phyloP scores from a whole-genome alignment of 2,888 invertebrate species.

The Tanaodytes sp. region DNA sequence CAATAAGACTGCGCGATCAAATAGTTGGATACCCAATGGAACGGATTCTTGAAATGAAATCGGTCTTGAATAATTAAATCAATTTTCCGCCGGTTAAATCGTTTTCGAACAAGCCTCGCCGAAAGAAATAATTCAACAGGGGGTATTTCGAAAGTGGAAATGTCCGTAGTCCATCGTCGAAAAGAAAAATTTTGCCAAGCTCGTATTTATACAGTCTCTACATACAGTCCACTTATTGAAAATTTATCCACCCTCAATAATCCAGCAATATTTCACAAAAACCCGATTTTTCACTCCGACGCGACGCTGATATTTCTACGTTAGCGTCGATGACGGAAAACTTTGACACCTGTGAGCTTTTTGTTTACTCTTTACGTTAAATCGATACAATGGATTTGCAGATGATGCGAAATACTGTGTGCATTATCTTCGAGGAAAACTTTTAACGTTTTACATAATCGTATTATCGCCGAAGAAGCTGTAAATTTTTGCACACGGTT shows the following conservation, averaged over 20 bases:
- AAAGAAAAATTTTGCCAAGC: constrained; percentile 26
- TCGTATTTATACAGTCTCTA: constrained; percentile 38
- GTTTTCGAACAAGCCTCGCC: not conserved
- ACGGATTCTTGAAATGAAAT: not conserved
- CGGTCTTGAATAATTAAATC: not conserved
- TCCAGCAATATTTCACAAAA: constrained; percentile 41
- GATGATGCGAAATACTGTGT: constrained; percentile 28
- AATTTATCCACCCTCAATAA: constrained; percentile 43
- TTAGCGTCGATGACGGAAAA: constrained; percentile 35
- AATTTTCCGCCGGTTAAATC: not conserved
- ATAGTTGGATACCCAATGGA: too few relatives aligned
- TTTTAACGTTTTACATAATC: constrained; percentile 31
- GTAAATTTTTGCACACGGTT: too few relatives aligned
- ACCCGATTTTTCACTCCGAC: constrained; percentile 42
- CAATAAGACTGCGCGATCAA: too few relatives aligned
- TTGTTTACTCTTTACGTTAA: constrained; percentile 35
- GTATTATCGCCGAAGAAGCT: constrained; percentile 6
- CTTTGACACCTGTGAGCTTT: constrained; percentile 39
- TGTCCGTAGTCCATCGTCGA: constrained; percentile 1
- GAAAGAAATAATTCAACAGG: constrained; percentile 1
- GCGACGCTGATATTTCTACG: constrained; percentile 32
- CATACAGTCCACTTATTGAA: constrained; percentile 42
- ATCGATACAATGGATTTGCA: constrained; percentile 44
- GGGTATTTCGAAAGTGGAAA: not conserved
- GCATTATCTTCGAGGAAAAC: constrained; percentile 17